phyloP scores from a whole-genome alignment of 2,113 vertebrate species.

The Himantopus leucocephalus region DNA sequence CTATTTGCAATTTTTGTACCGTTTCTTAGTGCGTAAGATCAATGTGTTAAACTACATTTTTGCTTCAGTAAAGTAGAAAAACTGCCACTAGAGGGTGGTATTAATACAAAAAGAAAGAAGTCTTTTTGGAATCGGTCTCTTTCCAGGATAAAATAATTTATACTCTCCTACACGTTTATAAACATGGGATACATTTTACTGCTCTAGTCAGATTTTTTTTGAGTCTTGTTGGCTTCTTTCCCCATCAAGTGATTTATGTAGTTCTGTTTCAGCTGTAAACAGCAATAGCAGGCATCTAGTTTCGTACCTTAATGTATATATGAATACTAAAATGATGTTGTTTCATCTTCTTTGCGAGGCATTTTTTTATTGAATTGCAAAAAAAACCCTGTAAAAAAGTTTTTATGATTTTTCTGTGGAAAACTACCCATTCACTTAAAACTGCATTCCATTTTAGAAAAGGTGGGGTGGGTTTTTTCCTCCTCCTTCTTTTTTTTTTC shows the following conservation, averaged over 20 bases:
- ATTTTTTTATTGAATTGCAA: background rate
- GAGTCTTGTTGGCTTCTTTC: background rate
- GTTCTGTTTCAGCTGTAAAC: slow-evolving; percentile 8
- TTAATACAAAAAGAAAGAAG: background rate
- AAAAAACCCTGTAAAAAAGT: background rate
- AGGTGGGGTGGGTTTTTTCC: background rate
- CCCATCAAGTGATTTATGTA: background rate
- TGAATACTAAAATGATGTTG: slow-evolving; percentile 3
- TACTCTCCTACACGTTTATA: background rate
- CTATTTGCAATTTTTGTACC: background rate
- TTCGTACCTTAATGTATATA: background rate
- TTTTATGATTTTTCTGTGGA: background rate
- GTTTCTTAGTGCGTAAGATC: background rate
- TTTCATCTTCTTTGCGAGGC: background rate
- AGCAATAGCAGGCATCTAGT: background rate
- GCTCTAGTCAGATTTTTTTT: background rate
- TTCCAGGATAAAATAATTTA: background rate
- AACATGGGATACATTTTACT: background rate
- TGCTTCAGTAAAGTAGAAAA: background rate
- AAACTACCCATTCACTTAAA: background rate
- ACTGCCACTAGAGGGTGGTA: slow-evolving; percentile 46
- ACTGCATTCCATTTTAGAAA: background rate
- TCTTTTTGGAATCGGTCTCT: background rate
- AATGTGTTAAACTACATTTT: background rate
- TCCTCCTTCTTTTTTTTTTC: background rate